Evolutionary conservation across 1,140 invertebrate species (phyloP), one percentile per base, ranked within the genome.

Genomic region (Tetragonula clypearis): DNA sequence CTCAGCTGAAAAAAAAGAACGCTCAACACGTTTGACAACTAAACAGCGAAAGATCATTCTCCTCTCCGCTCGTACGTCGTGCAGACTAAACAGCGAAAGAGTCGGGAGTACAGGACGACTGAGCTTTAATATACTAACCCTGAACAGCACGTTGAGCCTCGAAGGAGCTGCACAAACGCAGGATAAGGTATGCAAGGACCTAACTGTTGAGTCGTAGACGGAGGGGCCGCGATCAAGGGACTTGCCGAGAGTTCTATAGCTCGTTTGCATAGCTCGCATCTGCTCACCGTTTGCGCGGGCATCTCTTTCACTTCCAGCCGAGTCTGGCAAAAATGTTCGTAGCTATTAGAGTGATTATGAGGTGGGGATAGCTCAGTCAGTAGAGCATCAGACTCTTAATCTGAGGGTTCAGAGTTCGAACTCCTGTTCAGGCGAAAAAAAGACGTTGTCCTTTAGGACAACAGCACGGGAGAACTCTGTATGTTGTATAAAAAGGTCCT

Each of bases 281-380:
- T 90, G 21, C 90, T 90, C 41, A 82, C 69, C 1, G 93, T 94
- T 83, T 94, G 93, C 12, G 92, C 84, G 11, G 90, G 82, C 12
- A 71, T 88, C 66, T 94, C 93, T 68, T 82, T 92, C n/a, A 88
- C 49, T 69, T 92, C 87, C 2, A 41, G 77, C 11, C 71, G 53
- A 0, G 93, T 94, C 93, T 93, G 30, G 66, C 26, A 9, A 21
- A 30, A 68, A 53, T n/a, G 19, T 30, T 56, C 2, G 0, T 9
- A 23, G 15, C 55, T 30, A 68, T 26, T 17, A 30, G 30, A 26
- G 23, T 72, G 41, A 85, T 62, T 41, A 1, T 41, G 30, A 30
- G 30, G 30, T 30, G 30, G 30, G 30, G 30, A 30, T 30, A 30
- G 30, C 30, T 30, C 30, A 30, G 30, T 30, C 30, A 30, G 30